These are phyloP conservation scores for Apostichopus parvimensis DNA, from an alignment of 35 echinoderm and acorn worm genomes.

Conservation along the genomic window DNA sequence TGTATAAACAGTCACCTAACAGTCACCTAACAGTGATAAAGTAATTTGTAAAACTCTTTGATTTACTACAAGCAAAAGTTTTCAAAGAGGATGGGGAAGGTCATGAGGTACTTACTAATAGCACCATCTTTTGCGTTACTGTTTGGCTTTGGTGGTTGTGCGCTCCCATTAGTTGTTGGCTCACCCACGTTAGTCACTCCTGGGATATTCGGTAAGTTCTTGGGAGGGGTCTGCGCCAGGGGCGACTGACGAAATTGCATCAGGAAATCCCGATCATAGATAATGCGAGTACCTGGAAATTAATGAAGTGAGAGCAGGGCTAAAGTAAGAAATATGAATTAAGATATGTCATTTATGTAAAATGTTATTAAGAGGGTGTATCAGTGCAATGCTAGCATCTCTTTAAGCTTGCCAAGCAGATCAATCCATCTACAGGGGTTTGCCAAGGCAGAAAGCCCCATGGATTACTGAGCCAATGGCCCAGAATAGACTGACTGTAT, in stretches of 20 bases:
- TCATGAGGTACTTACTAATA: conserved; percentile 23
- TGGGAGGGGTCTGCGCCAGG: conserved; percentile 87
- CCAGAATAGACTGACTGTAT: too few relatives aligned
- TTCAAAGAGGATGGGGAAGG: too few relatives aligned
- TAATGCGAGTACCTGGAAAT: conserved; percentile 90
- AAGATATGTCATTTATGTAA: too few relatives aligned
- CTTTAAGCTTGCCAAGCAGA: not conserved
- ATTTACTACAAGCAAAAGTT: too few relatives aligned
- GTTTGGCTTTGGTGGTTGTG: conserved; percentile 33
- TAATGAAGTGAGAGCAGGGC: not conserved
- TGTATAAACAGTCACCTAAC: too few relatives aligned
- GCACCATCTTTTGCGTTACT: conserved; percentile 47
- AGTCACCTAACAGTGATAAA: too few relatives aligned
- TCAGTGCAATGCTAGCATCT: not conserved
- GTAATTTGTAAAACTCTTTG: too few relatives aligned
- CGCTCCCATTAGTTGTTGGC: conserved; percentile 29
- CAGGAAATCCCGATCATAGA: conserved; percentile 94
- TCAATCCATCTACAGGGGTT: not conserved
- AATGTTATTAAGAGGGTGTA: too few relatives aligned
- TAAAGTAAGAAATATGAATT: not conserved
- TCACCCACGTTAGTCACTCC: conserved; percentile 74
- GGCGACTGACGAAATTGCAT: conserved; percentile 87
- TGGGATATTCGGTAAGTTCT: conserved; percentile 86
- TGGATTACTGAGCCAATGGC: not conserved
- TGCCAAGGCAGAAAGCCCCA: not conserved